phyloP scores from a whole-genome alignment of 2,113 vertebrate genomes.

The Ameiurus melas region DNA sequence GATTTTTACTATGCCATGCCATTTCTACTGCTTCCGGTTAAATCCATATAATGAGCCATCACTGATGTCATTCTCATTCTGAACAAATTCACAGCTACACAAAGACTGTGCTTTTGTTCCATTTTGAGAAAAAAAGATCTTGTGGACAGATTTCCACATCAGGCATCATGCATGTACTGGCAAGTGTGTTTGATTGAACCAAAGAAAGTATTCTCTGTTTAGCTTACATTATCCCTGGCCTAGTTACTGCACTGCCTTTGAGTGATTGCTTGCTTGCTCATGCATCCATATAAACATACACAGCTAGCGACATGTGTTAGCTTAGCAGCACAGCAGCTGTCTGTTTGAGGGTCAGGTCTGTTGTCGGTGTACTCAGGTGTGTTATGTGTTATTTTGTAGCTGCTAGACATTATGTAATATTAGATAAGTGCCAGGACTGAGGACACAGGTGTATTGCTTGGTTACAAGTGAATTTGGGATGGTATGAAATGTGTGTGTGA shows the following conservation, averaged over 20 bases:
- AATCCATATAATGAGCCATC: constrained; percentile 4
- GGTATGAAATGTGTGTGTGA: constrained; percentile 6
- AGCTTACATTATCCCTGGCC: constrained; percentile 21
- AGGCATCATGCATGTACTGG: constrained; percentile 10
- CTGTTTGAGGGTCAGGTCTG: constrained; percentile 21
- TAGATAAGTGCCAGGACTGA: constrained; percentile 32
- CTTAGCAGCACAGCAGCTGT: constrained; percentile 12
- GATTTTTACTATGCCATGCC: background rate
- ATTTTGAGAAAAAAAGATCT: constrained; percentile 8
- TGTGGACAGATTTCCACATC: constrained; percentile 10
- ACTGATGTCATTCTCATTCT: constrained; percentile 26
- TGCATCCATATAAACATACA: constrained; percentile 17
- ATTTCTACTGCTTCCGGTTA: background rate
- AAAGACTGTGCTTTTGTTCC: constrained; percentile 16
- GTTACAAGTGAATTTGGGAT: constrained; percentile 20
- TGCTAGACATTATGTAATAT: constrained; percentile 28
- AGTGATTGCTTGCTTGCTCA: constrained; percentile 26
- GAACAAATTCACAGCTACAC: background rate
- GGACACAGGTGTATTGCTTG: constrained; percentile 28
- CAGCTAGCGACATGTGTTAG: background rate
- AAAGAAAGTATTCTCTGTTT: background rate
- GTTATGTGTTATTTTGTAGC: constrained; percentile 17
- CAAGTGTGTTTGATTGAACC: background rate
- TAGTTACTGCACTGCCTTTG: constrained; percentile 19
- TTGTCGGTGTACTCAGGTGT: constrained; percentile 28